Evolutionary conservation across 2,888 invertebrate genomes (phyloP), one percentile per base, ranked within the genome.

Genomic region (Chesias legatella): DNA sequence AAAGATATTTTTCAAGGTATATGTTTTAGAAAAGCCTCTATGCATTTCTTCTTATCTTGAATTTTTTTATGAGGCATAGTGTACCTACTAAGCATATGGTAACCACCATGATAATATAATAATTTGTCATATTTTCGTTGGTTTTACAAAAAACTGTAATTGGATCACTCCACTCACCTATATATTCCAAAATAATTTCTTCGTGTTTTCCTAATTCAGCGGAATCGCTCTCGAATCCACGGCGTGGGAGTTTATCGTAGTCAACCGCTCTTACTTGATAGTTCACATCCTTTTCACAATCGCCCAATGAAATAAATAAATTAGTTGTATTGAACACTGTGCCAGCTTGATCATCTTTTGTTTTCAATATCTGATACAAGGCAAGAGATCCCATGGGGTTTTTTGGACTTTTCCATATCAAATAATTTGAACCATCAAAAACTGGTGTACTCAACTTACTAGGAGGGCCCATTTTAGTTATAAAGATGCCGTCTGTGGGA

Each of bases 401-500:
- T 10, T 56, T 48, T 2, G 92, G 92, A 24, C 63, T 67, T 1
- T 72, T 59, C 92, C 92, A 92, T 23, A 61, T 62, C 3, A 90
- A 62, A 7, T 46, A 43, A 48, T 77, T 73, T 33, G 68, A 67
- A 37, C 65, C 70, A 69, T 33, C 56, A 67, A 13, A 63, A 10
- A 47, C 53, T 31, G 79, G 83, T 8, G 71, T 48, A 33, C 60
- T 67, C 24, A 90, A 54, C 52, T 62, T 76, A 41, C 86, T 86
- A 11, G 91, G 91, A 43, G 83, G 61, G 26, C 94, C 94, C 50
- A 94, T 91, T 40, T 86, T 79, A 0, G 94, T 94, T 17, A 79
- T 75, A 48, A 74, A 72, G 25, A 91, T 75, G 0, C 85, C 77
- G 49, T 82, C 75, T 33, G 90, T 90, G 20, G 65, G 64, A 37